Conservation (phyloP, 2,113 vertebrate species). For the Aegithalos caudatus region DNA sequence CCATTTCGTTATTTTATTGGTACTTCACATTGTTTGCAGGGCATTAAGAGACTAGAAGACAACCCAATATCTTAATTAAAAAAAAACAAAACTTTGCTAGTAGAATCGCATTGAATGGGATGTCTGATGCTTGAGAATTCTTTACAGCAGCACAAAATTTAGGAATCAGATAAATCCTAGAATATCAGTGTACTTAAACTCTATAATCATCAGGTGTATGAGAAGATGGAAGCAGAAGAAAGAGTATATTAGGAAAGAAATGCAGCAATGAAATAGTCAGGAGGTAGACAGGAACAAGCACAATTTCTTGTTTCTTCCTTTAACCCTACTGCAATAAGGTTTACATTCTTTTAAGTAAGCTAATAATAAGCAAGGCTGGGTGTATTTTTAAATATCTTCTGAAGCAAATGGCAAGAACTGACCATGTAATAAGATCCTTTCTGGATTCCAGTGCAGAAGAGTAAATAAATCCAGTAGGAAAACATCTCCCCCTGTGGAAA, state of each 20-base stretch:
- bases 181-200: not conserved
- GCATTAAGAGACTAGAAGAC: not conserved
- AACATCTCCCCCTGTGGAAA: slow-evolving; percentile 46
- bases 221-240: not conserved
- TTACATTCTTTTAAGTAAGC: not conserved
- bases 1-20: not conserved
- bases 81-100: not conserved
- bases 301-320: not conserved
- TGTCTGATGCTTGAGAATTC: not conserved
- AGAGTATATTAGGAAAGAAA: not conserved
- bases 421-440: not conserved
- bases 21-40: not conserved
- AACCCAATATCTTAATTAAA: not conserved
- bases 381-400: not conserved
- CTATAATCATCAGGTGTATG: not conserved
- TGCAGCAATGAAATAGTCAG: not conserved
- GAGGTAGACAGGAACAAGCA: not conserved
- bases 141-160: not conserved
- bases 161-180: not conserved
- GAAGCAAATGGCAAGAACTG: not conserved
- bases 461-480: not conserved
- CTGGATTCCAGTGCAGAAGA: not conserved
- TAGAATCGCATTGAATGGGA: not conserved
- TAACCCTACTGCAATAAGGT: not conserved
- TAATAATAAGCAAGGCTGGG: not conserved